Evolutionary conservation across 2,888 invertebrate genomes (phyloP), one percentile per base, ranked within the genome.

Genomic region (Philopedon plagiatum): DNA sequence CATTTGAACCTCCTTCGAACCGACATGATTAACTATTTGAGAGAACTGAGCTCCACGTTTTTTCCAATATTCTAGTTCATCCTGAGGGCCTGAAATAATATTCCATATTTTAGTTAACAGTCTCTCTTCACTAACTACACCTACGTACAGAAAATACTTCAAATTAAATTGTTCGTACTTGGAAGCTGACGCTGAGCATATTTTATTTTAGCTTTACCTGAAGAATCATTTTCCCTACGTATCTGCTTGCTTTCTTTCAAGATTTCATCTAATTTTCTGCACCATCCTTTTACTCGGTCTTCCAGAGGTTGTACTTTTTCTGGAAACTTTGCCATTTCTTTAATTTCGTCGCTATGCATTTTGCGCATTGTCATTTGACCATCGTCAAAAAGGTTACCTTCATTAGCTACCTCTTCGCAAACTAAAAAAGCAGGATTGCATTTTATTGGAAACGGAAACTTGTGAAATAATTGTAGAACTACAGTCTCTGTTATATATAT

Each of bases 11-110:
- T 95, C 94, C 56, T 88, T 89, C 54, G 91, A 90, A 89, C 92
- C 83, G 71, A 95, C 87, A 82, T 93, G 92, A 3, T 91, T 90
- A 9, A 94, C 90, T 0, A 96, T 90, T 83, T 95, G 94, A 5
- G 95, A 96, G 84, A 98, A 97, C 83, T 95, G 96, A 0, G 97
- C 96, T 39, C 96, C 95, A 32, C 98, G 88, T 80, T 94, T 94
- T 86, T 98, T 98, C 98, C 98, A 98, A 85, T 98, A 98, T 80
- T 96, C 95, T 39, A 98, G 87, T 83, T 98, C 98, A 81, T 98
- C 97, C 82, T 97, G 95, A 0, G 98, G 98, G 0, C 97, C 97
- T 79, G 86, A 86, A 68, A 76, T 32, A 5, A n/a, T n/a, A n/a
- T n/a, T n/a, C n/a, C n/a, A n/a, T n/a, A n/a, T n/a, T n/a, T n/a